These are phyloP conservation scores for Chroicocephalus ridibundus DNA, from an alignment of 2,113 vertebrate species.

Conservation along the genomic window DNA sequence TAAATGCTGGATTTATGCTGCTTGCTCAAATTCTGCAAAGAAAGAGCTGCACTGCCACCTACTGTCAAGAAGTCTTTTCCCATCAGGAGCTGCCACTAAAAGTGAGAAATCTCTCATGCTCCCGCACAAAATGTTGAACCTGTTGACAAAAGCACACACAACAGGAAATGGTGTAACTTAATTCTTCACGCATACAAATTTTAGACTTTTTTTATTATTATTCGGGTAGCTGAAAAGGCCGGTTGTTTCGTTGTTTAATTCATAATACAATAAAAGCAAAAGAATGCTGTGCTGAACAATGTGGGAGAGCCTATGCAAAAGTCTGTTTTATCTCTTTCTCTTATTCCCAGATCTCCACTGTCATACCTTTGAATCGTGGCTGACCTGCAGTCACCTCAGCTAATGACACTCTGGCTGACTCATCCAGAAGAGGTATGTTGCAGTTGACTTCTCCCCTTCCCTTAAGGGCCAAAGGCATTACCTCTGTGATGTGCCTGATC, in stretches of 20 bases:
- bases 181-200: not conserved
- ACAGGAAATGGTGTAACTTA: not conserved
- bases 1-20: slow-evolving; percentile 28
- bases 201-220: not conserved
- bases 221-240: not conserved
- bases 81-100: not conserved
- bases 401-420: not conserved
- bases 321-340: not conserved
- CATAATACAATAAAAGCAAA: not conserved
- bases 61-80: slow-evolving; percentile 17
- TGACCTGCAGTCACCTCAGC: not conserved
- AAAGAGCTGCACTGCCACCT: slow-evolving; percentile 78
- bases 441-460: not conserved
- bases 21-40: not conserved
- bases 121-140: not conserved
- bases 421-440: not conserved
- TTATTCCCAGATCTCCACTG: not conserved
- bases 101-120: not conserved
- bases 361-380: not conserved
- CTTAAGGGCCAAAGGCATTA: not conserved
- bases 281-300: not conserved
- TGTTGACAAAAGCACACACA: not conserved
- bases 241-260: not conserved
- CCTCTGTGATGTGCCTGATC: not conserved
- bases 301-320: not conserved